These are phyloP conservation scores for Rhopalosiphum nymphaeae DNA, from an alignment of 2,888 invertebrate genomes.

Conservation along the genomic window DNA sequence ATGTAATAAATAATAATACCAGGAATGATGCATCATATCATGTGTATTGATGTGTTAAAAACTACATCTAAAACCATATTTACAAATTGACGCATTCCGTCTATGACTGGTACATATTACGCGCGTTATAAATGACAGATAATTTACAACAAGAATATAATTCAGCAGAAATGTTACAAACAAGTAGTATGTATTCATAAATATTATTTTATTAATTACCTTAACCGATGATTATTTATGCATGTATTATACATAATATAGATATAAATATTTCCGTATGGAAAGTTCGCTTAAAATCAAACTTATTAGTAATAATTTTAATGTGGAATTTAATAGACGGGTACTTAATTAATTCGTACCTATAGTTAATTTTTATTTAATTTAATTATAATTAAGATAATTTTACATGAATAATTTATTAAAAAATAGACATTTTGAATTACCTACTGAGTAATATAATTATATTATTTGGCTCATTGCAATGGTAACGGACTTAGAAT, in stretches of 20 bases:
- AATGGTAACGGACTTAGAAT: not conserved
- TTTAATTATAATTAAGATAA: not conserved
- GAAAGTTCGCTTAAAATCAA: not conserved
- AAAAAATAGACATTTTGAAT: not conserved
- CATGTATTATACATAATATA: no score
- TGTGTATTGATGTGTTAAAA: not conserved
- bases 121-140: not conserved
- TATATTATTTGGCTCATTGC: not conserved
- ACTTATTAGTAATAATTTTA: not conserved
- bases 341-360: not conserved
- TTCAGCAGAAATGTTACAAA: no score
- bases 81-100: not conserved
- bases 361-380: not conserved
- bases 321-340: not conserved
- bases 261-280: not conserved
- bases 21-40: not conserved
- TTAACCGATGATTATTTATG: no score
- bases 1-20: not conserved
- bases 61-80: not conserved
- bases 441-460: not conserved
- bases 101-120: not conserved
- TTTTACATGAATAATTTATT: not conserved
- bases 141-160: no score
- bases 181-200: no score
- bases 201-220: no score